Conservation (phyloP, 2,888 invertebrate genomes). For the Bursaphelenchus okinawaensis region DNA sequence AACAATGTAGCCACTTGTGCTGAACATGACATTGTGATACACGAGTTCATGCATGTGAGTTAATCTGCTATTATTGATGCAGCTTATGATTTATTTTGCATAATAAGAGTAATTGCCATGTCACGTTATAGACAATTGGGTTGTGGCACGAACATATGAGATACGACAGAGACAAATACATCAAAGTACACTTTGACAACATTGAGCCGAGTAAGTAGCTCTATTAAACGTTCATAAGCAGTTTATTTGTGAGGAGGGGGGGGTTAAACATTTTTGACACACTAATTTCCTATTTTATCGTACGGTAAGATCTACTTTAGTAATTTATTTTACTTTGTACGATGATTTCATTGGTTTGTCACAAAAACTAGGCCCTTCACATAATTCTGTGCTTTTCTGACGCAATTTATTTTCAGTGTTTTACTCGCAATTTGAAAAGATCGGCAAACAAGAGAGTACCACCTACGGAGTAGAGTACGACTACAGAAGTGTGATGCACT, state of each 20-base stretch:
- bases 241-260: too few relatives aligned
- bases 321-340: slow-evolving; percentile 2
- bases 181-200: slow-evolving; percentile 47
- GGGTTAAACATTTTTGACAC: too few relatives aligned
- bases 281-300: too few relatives aligned
- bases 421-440: slow-evolving; percentile 37
- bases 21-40: slow-evolving; percentile 39
- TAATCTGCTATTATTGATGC: slow-evolving; percentile 1
- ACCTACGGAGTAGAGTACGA: slow-evolving; percentile 48
- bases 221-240: background rate
- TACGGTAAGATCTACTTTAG: background rate
- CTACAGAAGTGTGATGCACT: slow-evolving; percentile 34
- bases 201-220: slow-evolving; percentile 31
- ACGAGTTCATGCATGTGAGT: slow-evolving; percentile 40
- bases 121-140: slow-evolving; percentile 41
- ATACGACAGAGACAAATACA: slow-evolving; percentile 46
- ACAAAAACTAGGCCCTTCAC: too few relatives aligned
- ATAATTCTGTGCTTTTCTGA: too few relatives aligned
- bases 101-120: too few relatives aligned
- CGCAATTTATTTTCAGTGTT: slow-evolving; percentile 27
- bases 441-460: slow-evolving; percentile 35
- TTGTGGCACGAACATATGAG: slow-evolving; percentile 55
- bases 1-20: slow-evolving; percentile 42
- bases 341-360: too few relatives aligned
- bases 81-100: slow-evolving; percentile 3